phyloP scores from a whole-genome alignment of 2,113 vertebrate genomes.

The Bujurquina vittata region DNA sequence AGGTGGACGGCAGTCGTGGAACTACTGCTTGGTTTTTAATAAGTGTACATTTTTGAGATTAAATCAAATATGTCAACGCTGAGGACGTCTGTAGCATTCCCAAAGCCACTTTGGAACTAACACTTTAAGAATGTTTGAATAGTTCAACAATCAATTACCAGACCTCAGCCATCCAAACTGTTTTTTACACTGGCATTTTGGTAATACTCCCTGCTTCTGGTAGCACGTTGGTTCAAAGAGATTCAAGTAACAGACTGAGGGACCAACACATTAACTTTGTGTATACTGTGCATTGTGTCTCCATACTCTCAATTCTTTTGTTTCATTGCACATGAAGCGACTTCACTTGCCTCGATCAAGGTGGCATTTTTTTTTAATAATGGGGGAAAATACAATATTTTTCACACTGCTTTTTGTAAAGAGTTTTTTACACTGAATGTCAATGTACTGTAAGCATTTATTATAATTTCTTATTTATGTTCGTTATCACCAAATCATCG shows the following conservation, averaged over 20 bases:
- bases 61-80: conserved; percentile 4
- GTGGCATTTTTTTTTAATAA: conserved; percentile 85
- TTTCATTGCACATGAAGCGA: conserved; percentile 80
- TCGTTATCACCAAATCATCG: conserved; percentile 32
- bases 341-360: conserved; percentile 92
- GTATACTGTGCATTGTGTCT: conserved; percentile 23
- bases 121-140: conserved; percentile 27
- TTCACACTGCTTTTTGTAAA: conserved; percentile 93
- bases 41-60: conserved; percentile 9
- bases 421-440: conserved; percentile 69
- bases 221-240: conserved; percentile 50
- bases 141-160: conserved; percentile 10
- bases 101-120: conserved; percentile 22
- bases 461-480: conserved; percentile 55
- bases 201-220: conserved; percentile 25
- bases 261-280: conserved; percentile 30
- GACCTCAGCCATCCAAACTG: conserved; percentile 23
- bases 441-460: conserved; percentile 66
- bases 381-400: conserved; percentile 82
- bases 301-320: conserved; percentile 11
- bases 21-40: conserved; percentile 13
- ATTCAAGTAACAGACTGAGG: not conserved
- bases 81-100: conserved; percentile 51
- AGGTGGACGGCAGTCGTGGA: conserved; percentile 30
- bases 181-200: conserved; percentile 41